Conservation (phyloP, 1,140 invertebrate genomes). For the Diploscapter pachys region DNA sequence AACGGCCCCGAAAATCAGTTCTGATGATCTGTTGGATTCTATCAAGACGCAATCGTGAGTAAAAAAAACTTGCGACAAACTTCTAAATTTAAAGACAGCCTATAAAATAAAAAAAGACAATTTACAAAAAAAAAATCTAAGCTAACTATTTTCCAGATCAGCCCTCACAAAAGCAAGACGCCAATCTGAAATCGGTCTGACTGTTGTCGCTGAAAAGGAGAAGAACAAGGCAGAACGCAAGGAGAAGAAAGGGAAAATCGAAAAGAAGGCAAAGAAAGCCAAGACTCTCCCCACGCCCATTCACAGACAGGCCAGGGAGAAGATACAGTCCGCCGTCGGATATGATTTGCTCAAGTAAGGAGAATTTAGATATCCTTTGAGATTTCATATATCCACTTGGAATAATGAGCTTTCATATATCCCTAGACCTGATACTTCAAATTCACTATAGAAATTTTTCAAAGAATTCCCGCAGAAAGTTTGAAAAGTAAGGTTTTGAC, state of each 20-base stretch:
- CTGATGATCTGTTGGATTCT: slow-evolving; percentile 6
- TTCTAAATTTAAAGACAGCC: background rate
- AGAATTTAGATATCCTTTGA: too few relatives aligned
- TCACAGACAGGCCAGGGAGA: slow-evolving; percentile 44
- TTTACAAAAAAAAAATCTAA: background rate
- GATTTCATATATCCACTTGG: too few relatives aligned
- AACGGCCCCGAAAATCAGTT: background rate
- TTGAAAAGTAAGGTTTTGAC: too few relatives aligned
- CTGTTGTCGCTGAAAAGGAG: too few relatives aligned
- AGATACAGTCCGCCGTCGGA: slow-evolving; percentile 44
- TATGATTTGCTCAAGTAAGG: slow-evolving; percentile 37
- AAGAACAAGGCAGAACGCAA: too few relatives aligned
- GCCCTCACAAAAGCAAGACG: background rate
- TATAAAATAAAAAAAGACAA: slow-evolving; percentile 1
- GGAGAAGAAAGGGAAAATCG: too few relatives aligned
- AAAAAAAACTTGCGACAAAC: background rate
- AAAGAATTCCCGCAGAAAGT: too few relatives aligned
- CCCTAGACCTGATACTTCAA: too few relatives aligned
- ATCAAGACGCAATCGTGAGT: slow-evolving; percentile 18
- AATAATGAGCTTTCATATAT: too few relatives aligned
- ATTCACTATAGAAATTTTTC: too few relatives aligned
- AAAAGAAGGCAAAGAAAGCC: too few relatives aligned
- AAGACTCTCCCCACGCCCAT: slow-evolving; percentile 43
- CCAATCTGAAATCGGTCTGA: background rate
- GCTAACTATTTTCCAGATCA: too few relatives aligned